Evolutionary conservation across 2,113 vertebrate genomes (phyloP).

Genomic region (Agapornis roseicollis): DNA sequence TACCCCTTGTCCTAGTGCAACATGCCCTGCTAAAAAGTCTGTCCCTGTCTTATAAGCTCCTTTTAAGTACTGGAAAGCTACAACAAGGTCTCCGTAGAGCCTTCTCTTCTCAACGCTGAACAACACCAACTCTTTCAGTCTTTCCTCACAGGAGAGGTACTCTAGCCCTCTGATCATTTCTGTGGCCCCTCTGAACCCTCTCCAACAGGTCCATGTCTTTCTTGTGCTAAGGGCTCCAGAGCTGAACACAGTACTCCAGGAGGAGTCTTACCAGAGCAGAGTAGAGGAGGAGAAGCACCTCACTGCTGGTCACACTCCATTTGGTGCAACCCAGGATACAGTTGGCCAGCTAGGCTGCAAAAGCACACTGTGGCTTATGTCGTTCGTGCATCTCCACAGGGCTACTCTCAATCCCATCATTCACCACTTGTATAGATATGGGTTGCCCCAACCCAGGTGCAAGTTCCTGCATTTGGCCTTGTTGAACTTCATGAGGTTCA

Average conservation of each 20-base stretch:
- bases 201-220: not conserved
- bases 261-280: not conserved
- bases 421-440: not conserved
- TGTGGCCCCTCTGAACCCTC: not conserved
- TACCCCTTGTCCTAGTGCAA: not conserved
- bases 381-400: not conserved
- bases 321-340: not conserved
- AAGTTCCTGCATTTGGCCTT: not conserved
- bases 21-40: not conserved
- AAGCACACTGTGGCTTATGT: not conserved
- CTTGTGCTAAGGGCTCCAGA: no score
- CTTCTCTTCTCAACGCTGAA: not conserved
- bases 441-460: no score
- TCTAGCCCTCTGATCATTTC: not conserved
- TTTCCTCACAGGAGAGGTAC: not conserved
- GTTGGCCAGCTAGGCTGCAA: not conserved
- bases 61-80: not conserved
- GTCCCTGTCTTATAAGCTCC: not conserved
- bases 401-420: not conserved
- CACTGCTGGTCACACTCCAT: not conserved
- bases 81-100: not conserved
- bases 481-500: not conserved
- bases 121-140: not conserved
- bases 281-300: not conserved
- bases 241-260: not conserved